Evolutionary conservation across 2,113 vertebrate species (phyloP).

Genomic region (Ginglymostoma cirratum): DNA sequence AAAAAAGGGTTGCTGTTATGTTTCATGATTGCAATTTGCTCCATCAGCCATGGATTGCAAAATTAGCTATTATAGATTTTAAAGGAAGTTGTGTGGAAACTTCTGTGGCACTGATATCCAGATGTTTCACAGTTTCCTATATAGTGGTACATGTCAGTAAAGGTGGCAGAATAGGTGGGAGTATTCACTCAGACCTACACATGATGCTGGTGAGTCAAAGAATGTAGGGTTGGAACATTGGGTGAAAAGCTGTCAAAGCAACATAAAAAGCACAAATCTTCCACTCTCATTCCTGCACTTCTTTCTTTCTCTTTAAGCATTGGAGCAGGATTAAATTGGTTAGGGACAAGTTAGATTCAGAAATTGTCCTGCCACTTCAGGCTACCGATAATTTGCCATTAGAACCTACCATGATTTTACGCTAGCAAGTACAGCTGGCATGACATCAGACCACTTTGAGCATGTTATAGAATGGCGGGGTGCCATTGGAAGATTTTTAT

Average conservation of each 20-base stretch:
- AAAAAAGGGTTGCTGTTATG: background rate
- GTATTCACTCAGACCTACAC: background rate
- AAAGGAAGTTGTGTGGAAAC: slow-evolving; percentile 22
- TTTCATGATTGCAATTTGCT: background rate
- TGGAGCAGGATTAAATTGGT: background rate
- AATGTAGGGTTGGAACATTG: background rate
- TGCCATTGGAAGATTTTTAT: slow-evolving; percentile 4
- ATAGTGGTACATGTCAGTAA: background rate
- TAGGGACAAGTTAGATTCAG: background rate
- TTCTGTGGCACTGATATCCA: background rate
- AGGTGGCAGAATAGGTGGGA: background rate
- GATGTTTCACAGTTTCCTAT: background rate
- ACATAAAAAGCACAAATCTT: too few relatives aligned
- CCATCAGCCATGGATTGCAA: background rate
- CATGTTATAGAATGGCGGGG: background rate
- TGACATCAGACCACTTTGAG: background rate
- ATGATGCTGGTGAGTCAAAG: background rate
- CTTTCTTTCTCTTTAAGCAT: background rate
- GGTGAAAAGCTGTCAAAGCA: background rate
- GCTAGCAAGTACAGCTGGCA: background rate
- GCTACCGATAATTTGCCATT: background rate
- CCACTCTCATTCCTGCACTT: background rate
- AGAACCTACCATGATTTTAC: background rate
- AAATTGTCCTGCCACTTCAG: slow-evolving; percentile 12
- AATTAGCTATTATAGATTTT: background rate